Percentiles rank a stretch among this genome's conserved stretches.
Evolutionary conservation across 2,797 vertebrate genomes (phyloP).

Genomic region (Pipistrellus kuhlii): DNA sequence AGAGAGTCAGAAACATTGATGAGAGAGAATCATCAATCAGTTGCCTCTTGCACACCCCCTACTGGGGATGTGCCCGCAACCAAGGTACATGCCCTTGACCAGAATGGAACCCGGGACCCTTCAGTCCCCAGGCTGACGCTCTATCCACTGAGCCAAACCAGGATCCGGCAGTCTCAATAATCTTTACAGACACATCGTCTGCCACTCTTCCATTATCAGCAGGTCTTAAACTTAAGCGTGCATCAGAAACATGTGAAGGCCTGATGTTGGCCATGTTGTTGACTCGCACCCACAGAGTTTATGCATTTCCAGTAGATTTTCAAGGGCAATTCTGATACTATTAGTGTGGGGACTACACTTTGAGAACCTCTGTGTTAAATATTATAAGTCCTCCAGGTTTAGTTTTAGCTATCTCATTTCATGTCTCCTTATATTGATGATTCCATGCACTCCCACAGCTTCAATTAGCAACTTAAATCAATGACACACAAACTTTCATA

Average conservation of each 20-base stretch:
- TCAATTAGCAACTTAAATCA: slow-evolving; percentile 34
- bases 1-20: too few species aligned
- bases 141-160: too few species aligned
- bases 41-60: too few species aligned
- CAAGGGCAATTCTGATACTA: background rate
- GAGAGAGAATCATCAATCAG: too few species aligned
- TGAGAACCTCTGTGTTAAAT: background rate
- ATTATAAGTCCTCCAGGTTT: background rate
- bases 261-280: background rate
- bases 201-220: background rate
- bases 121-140: too few species aligned
- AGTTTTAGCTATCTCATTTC: background rate
- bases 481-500: background rate
- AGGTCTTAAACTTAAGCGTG: background rate
- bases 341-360: background rate
- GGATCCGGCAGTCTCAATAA: background rate
- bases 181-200: background rate
- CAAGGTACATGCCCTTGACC: too few species aligned
- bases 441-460: background rate
- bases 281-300: background rate
- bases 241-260: background rate
- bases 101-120: too few species aligned
- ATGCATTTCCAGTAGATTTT: background rate
- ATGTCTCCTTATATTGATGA: background rate
- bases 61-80: too few species aligned